Evolutionary conservation across 2,797 vertebrate species (phyloP).

Genomic region (Gymnoscopelus microlampas): DNA sequence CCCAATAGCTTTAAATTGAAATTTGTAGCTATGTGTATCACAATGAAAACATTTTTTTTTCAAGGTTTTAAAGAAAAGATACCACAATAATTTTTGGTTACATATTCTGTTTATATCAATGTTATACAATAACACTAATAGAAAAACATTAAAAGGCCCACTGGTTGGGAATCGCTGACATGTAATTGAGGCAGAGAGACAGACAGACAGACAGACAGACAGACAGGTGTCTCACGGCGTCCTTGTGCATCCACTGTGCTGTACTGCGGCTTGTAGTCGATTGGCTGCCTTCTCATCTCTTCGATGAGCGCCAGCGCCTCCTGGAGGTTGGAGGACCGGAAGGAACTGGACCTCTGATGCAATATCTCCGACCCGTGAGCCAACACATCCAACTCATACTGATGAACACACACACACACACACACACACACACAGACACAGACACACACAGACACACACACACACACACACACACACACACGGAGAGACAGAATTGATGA

Average conservation of each 20-base stretch:
- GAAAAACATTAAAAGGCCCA: too few species aligned
- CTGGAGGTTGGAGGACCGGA: constrained; percentile 87
- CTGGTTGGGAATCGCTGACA: too few species aligned
- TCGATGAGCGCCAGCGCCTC: constrained; percentile 85
- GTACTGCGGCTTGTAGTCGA: constrained; percentile 18
- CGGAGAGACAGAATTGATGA: too few species aligned
- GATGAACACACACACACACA: constrained; percentile 1
- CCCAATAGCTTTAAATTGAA: too few species aligned
- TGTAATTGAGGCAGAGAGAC: too few species aligned
- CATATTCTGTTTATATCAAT: too few species aligned
- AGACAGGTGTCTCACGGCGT: constrained; percentile 50
- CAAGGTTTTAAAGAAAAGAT: too few species aligned
- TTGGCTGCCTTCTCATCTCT: constrained; percentile 64
- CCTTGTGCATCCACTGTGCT: constrained; percentile 52
- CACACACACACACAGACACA: not conserved
- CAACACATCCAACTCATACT: constrained; percentile 88
- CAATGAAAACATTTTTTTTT: too few species aligned
- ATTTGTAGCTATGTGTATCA: too few species aligned
- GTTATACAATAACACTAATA: too few species aligned
- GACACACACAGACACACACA: not conserved
- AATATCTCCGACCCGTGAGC: constrained; percentile 80
- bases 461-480: constrained; percentile 22
- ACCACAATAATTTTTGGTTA: too few species aligned
- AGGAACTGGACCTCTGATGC: constrained; percentile 74
- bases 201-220: too few species aligned